Evolutionary conservation across 2,888 invertebrate species (phyloP).

Genomic region (Polydrusus tereticollis): DNA sequence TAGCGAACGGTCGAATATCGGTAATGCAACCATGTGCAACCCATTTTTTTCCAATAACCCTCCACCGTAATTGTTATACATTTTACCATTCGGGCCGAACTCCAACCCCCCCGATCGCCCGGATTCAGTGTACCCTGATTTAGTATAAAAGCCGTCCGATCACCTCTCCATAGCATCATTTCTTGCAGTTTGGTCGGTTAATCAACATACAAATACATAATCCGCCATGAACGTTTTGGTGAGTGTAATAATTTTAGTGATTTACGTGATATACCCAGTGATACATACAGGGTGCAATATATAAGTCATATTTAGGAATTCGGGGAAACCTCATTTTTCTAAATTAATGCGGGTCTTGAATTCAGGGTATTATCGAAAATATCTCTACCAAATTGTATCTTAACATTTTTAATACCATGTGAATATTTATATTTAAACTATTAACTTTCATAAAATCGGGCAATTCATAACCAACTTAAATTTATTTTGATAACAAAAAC

Average conservation of each 20-base stretch:
- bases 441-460: not conserved
- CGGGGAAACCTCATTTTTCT: not conserved
- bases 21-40: slow-evolving; percentile 47
- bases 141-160: slow-evolving; percentile 44
- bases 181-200: slow-evolving; percentile 51
- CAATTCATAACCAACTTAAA: not conserved
- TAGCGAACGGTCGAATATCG: slow-evolving; percentile 38
- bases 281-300: no score
- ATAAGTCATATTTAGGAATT: not conserved
- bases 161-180: slow-evolving; percentile 49
- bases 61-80: slow-evolving; percentile 47
- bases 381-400: no score
- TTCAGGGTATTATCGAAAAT: no score
- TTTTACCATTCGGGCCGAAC: slow-evolving; percentile 42
- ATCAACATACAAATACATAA: slow-evolving; percentile 33
- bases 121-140: slow-evolving; percentile 43
- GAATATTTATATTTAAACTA: no score
- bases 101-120: slow-evolving; percentile 30
- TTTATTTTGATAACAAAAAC: not conserved
- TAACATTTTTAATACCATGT: no score
- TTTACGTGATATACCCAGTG: slow-evolving; percentile 10
- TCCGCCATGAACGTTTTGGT: slow-evolving; percentile 50
- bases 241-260: slow-evolving; percentile 33
- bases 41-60: slow-evolving; percentile 47
- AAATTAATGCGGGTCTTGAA: not conserved